Evolutionary conservation across 1,140 invertebrate genomes (phyloP).

Genomic region (Prorops nasuta): DNA sequence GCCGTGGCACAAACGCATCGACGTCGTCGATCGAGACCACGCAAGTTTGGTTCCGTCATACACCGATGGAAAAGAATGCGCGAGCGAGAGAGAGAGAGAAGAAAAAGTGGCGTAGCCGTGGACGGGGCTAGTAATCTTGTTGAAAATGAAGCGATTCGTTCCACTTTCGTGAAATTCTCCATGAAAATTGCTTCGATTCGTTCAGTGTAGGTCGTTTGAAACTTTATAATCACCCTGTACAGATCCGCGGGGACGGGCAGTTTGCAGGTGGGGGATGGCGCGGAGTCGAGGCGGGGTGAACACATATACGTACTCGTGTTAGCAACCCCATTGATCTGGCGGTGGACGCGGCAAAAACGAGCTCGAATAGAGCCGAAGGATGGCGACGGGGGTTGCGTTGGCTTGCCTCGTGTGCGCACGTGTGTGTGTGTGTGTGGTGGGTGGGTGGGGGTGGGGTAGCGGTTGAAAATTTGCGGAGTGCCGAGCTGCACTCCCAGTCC

Average conservation of each 20-base stretch:
- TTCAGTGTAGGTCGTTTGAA: slow-evolving; percentile 8
- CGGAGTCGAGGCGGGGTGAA: slow-evolving; percentile 35
- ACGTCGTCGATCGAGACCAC: no score
- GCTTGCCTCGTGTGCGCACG: no score
- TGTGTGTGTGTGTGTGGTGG: slow-evolving; percentile 45
- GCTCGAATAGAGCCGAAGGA: slow-evolving; percentile 41
- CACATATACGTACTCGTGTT: slow-evolving; percentile 54
- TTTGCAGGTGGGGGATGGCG: slow-evolving; percentile 12
- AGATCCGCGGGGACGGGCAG: slow-evolving; percentile 1
- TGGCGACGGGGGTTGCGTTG: slow-evolving; percentile 8
- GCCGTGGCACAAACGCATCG: no score
- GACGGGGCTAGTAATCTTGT: not conserved
- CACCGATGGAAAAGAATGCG: no score
- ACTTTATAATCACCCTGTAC: slow-evolving; percentile 43
- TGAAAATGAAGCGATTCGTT: not conserved
- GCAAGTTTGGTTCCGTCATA: no score
- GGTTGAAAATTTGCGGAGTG: slow-evolving; percentile 45
- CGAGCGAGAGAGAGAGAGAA: no score
- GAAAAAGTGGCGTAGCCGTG: no score
- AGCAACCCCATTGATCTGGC: slow-evolving; percentile 57
- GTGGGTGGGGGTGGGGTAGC: slow-evolving; percentile 28
- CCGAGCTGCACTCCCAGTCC: slow-evolving; percentile 7
- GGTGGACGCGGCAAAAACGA: slow-evolving; percentile 53
- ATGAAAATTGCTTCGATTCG: not conserved
- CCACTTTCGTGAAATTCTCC: not conserved